Evolutionary conservation across 2,113 vertebrate genomes (phyloP).

Genomic region (Cercocebus atys): DNA sequence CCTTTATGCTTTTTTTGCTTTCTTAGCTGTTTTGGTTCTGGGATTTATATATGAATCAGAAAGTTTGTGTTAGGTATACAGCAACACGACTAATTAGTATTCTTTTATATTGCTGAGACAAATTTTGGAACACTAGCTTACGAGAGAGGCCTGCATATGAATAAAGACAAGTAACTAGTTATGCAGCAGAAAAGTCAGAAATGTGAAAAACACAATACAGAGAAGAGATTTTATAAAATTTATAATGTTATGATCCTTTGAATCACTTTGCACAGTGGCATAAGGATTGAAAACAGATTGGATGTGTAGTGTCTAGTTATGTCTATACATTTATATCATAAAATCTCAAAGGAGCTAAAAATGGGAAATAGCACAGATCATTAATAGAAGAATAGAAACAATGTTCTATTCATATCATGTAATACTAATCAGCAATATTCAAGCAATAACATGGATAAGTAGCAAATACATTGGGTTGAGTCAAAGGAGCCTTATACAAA

Average conservation of each 20-base stretch:
- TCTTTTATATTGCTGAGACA: neutral
- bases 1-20: conserved; percentile 22
- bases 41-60: conserved; percentile 22
- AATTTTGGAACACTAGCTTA: neutral
- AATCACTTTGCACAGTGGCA: neutral
- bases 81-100: neutral
- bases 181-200: neutral
- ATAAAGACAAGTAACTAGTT: neutral
- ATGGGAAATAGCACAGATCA: neutral
- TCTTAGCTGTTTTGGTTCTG: conserved; percentile 26
- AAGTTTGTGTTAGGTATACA: conserved; percentile 8
- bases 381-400: neutral
- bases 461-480: neutral
- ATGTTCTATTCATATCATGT: neutral
- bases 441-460: neutral
- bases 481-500: neutral
- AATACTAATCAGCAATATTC: neutral
- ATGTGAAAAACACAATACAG: neutral
- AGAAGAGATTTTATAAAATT: neutral
- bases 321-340: conserved; percentile 22
- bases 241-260: neutral
- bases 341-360: neutral
- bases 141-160: neutral
- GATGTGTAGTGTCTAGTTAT: neutral
- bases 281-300: conserved; percentile 8